Base-by-base conservation (phyloP, 2,113 vertebrate genomes). In the Azemiops feae region DNA sequence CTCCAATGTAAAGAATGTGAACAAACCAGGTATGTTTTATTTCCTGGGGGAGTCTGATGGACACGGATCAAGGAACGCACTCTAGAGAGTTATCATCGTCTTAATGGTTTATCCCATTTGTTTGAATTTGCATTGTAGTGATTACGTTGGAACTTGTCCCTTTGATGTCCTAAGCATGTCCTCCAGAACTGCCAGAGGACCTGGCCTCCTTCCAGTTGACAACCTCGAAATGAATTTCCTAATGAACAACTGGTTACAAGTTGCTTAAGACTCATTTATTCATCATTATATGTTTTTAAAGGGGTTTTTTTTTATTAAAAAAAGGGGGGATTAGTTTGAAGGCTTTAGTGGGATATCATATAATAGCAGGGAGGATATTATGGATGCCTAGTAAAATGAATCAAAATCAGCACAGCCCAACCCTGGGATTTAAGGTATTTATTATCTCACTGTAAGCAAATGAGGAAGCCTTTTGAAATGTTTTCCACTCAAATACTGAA, bases 401-500 rank as follows among this genome's bases (percentile, higher is more conserved):
- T 89, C 69, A 39, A 88, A 5, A 0, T 87, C 91, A 90, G 0
- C 81, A 87, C 87, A 45, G 5, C 0, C 58, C 0, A 92, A 88
- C 47, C 60, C 0, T 0, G 64, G 89, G 85, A 55, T 89, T 89
- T 85, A 89, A 89, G 27, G 25, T 16, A 74, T 45, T 25, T 93
- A 54, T 2, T 4, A 87, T 18, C 88, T 94, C 74, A 0, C 53
- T 93, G 93, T 39, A 94, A 55, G 53, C 94, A 54, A 92, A 94
- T 54, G 88, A 87, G 5, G 55, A 85, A 12, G 87, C 93, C 93
- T 85, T 50, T 91, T 93, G 34, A 90, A 34, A 87, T 9, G 16
- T 64, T 89, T 87, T 91, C 64, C 22, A 92, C 57, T 95, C 74
- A 87, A 94, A 34, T 91, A 92, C 10, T 85, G 54, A 18, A 93